Evolutionary conservation across 1,140 invertebrate species (phyloP), one percentile per base, ranked within the genome.

Genomic region (Drosophila repleta): DNA sequence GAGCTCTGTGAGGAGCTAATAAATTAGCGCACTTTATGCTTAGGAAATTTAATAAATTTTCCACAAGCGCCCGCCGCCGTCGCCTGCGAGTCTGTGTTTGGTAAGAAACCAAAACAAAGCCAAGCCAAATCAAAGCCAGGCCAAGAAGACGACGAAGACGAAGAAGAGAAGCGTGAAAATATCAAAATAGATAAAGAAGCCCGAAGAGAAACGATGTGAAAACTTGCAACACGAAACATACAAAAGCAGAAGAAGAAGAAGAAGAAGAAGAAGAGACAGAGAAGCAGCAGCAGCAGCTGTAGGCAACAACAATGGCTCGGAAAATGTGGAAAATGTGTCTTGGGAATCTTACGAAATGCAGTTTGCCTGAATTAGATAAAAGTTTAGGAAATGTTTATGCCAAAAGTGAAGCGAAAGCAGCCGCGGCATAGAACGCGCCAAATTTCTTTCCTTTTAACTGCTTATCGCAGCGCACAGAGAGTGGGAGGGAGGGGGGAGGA

Each of bases 281-380:
- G n/a, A 57, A 58, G 21, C 32, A 56, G 17, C 26, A 57, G 56
- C 18, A 57, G 62, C 48, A 77, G 39, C 76, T 7, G 48, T 15
- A 15, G 48, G 48, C 48, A 77, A 74, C 68, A 85, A 85, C 82
- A 85, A 85, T 85, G 82, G 73, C 73, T 76, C 62, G 82, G 83
- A 88, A 87, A 87, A 88, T 87, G 83, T 87, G 75, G 82, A 88
- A 87, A 87, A 35, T 35, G 10, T 76, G 75, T 87, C 83, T 88
- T 87, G 83, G 83, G 83, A 87, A 88, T 71, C 72, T 83, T 87
- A 63, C 76, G 76, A 87, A 89, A 88, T 87, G 82, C 74, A 87
- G 78, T 88, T 88, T 88, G 78, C 79, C 76, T 79, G 83, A 87
- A 88, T 87, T 88, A 88, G 83, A 87, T 87, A 87, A 87, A 87